phyloP scores from a whole-genome alignment of 2,113 vertebrate species.

The Passer montanus region DNA sequence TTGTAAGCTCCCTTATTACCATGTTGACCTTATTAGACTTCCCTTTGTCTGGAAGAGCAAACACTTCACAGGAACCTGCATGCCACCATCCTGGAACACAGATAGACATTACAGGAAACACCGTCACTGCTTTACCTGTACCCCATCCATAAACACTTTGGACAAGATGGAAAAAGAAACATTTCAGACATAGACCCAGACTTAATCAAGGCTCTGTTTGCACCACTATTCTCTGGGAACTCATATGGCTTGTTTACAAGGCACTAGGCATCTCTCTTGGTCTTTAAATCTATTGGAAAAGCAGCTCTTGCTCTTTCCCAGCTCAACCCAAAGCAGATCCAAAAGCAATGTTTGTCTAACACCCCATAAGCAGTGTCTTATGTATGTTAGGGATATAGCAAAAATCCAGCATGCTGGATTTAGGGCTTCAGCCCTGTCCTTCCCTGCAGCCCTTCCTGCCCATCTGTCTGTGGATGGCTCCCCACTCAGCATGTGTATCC shows the following conservation, averaged over 20 bases:
- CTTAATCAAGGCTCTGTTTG: not conserved
- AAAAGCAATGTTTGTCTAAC: not conserved
- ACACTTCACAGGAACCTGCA: not conserved
- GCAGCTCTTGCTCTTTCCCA: not conserved
- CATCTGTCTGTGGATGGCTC: not conserved
- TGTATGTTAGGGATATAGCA: accelerated
- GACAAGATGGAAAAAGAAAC: not conserved
- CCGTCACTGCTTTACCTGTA: not conserved
- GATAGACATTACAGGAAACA: not conserved
- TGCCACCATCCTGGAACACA: not conserved
- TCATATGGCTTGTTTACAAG: not conserved
- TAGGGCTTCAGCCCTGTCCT: not conserved
- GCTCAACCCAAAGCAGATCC: not conserved
- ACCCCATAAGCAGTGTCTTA: not conserved
- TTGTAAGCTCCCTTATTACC: not conserved
- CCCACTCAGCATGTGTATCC: not conserved
- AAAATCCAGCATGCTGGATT: not conserved
- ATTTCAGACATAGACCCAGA: not conserved
- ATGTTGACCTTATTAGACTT: not conserved
- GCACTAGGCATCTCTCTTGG: not conserved
- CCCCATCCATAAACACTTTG: not conserved
- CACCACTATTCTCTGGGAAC: not conserved
- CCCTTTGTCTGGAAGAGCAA: not conserved
- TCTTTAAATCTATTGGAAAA: not conserved
- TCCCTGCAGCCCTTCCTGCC: not conserved